These are phyloP conservation scores for Sceloporus undulatus DNA, from an alignment of 2,113 vertebrate genomes.

Conservation along the genomic window DNA sequence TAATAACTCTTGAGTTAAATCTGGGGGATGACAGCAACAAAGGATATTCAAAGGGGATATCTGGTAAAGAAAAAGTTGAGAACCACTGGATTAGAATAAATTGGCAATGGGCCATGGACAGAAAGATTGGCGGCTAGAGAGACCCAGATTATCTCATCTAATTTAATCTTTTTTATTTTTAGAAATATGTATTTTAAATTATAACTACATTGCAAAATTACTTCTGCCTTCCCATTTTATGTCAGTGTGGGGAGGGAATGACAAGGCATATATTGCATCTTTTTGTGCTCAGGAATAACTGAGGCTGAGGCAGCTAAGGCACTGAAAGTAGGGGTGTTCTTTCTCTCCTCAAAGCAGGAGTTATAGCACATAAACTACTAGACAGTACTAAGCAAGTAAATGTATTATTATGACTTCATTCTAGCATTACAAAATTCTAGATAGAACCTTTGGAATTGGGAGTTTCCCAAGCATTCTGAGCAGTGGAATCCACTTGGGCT, in stretches of 20 bases:
- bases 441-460: neutral
- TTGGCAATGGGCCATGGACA: constrained; percentile 55
- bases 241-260: too few species aligned
- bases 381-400: neutral
- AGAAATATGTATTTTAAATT: constrained; percentile 43
- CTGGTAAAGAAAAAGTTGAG: too few species aligned
- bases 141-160: constrained; percentile 55
- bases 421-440: neutral
- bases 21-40: too few species aligned
- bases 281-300: neutral
- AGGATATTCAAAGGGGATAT: too few species aligned
- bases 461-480: neutral
- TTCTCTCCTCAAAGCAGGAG: neutral
- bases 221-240: constrained; percentile 18
- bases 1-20: too few species aligned
- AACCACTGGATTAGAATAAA: constrained; percentile 63
- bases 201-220: neutral
- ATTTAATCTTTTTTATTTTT: neutral
- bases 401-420: rapidly evolving
- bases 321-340: neutral
- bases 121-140: constrained; percentile 65
- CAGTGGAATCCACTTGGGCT: too few species aligned
- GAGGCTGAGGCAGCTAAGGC: neutral
- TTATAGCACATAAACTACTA: neutral
- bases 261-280: neutral